Evolutionary conservation across 2,888 invertebrate species (phyloP).

Genomic region (Oscheius sp.): DNA sequence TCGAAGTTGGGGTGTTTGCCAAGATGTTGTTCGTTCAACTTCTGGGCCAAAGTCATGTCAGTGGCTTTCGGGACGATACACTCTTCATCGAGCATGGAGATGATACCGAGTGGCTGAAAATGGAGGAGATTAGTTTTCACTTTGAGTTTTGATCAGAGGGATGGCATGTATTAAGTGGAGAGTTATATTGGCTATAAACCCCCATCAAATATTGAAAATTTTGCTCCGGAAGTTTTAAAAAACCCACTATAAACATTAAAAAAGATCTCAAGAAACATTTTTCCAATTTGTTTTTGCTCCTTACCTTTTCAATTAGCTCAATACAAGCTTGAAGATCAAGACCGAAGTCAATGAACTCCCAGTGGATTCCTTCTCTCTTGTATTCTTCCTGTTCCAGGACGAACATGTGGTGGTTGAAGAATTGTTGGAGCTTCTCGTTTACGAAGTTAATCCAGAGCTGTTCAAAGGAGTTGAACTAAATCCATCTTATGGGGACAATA

Average conservation of each 20-base stretch:
- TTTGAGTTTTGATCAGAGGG: no score
- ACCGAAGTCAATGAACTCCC: slow-evolving; percentile 96
- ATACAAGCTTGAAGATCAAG: slow-evolving; percentile 95
- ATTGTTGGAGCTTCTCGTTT: slow-evolving; percentile 74
- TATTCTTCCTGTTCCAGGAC: slow-evolving; percentile 73
- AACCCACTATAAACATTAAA: no score
- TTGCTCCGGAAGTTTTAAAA: no score
- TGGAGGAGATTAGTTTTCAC: neutral
- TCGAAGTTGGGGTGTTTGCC: slow-evolving; percentile 95
- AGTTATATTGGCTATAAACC: no score
- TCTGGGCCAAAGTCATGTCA: slow-evolving; percentile 69
- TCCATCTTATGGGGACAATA: neutral
- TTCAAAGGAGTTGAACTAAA: slow-evolving; percentile 74
- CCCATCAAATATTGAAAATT: no score
- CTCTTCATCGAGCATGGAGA: slow-evolving; percentile 71
- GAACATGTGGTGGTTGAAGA: slow-evolving; percentile 76
- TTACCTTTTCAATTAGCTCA: slow-evolving; percentile 86
- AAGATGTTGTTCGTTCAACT: slow-evolving; percentile 69
- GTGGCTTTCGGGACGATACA: slow-evolving; percentile 71
- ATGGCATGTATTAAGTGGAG: no score
- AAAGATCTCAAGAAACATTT: neutral
- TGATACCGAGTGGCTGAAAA: slow-evolving; percentile 69
- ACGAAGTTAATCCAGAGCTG: slow-evolving; percentile 75
- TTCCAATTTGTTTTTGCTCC: no score
- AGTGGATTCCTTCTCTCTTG: slow-evolving; percentile 80